A percentile compares a stretch with the other conserved stretches of the same genome.
Evolutionary conservation across 2,888 invertebrate species (phyloP).

Genomic region (Tiliacea aurago): DNA sequence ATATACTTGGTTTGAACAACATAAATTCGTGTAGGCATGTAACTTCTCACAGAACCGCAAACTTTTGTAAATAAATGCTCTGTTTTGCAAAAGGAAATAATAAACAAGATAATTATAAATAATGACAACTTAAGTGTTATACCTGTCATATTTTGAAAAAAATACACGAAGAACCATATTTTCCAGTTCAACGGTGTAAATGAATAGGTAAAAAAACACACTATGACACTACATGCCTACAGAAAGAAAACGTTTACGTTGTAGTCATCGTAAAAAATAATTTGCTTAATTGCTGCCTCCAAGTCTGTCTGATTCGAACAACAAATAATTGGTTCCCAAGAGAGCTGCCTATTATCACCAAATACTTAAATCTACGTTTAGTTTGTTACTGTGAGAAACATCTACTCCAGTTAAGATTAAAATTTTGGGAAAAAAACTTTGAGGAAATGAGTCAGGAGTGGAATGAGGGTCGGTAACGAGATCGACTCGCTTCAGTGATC

Average conservation of each 20-base stretch:
- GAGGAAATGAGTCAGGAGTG: constrained; percentile 87
- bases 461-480: constrained; percentile 80
- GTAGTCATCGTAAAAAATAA: constrained; percentile 59
- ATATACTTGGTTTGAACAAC: not conserved
- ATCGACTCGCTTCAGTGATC: constrained; percentile 81
- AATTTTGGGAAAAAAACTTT: constrained; percentile 71
- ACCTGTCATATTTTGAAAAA: not conserved
- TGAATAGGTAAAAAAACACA: constrained; percentile 20
- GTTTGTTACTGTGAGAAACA: constrained; percentile 78
- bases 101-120: not conserved
- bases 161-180: not conserved
- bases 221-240: constrained; percentile 3
- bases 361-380: constrained; percentile 66
- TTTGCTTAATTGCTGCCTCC: constrained; percentile 63
- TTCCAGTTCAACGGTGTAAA: constrained; percentile 18
- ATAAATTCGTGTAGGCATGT: not conserved
- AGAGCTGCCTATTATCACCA: constrained; percentile 64
- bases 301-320: constrained; percentile 47
- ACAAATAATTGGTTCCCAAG: constrained; percentile 67
- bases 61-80: not conserved
- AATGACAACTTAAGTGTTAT: not conserved
- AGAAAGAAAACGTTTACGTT: constrained; percentile 44
- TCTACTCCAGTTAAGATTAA: constrained; percentile 75
- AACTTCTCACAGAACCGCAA: not conserved
- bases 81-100: not conserved